Evolutionary conservation across 1,140 invertebrate species (phyloP).

Genomic region (Goniozus legneri): DNA sequence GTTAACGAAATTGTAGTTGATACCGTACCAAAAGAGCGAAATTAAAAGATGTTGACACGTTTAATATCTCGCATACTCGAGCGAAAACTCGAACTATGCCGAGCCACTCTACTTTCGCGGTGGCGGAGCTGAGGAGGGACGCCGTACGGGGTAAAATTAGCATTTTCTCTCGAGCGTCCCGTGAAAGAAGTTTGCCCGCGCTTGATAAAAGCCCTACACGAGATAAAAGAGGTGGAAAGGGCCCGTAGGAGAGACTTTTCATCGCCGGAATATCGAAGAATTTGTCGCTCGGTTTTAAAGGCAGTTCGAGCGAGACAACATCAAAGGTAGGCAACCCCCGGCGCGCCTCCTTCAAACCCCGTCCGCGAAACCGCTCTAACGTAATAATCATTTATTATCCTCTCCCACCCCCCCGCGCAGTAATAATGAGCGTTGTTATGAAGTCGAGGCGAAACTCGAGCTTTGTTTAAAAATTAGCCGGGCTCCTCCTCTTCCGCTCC

Average conservation of each 20-base stretch:
- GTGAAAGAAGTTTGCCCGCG: background rate
- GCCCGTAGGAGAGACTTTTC: slow-evolving; percentile 44
- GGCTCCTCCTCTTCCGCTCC: no score
- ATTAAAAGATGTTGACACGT: no score
- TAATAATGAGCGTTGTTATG: slow-evolving; percentile 46
- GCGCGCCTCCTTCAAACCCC: slow-evolving; percentile 15
- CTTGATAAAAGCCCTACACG: slow-evolving; percentile 16
- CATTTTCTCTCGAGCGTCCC: no score
- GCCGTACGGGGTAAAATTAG: no score
- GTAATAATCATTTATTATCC: slow-evolving; percentile 56
- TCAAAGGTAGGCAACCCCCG: slow-evolving; percentile 43
- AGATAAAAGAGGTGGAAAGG: background rate
- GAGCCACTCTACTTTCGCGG: no score
- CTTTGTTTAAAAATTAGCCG: slow-evolving; percentile 57
- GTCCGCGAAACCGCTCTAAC: slow-evolving; percentile 8
- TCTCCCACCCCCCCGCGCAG: no score
- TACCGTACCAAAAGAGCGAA: no score
- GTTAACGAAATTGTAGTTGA: no score
- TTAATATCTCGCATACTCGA: no score
- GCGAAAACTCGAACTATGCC: no score
- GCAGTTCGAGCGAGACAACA: slow-evolving; percentile 42
- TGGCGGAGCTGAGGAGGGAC: no score
- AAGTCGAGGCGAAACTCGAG: slow-evolving; percentile 43
- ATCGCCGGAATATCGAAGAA: slow-evolving; percentile 53
- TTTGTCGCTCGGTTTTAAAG: slow-evolving; percentile 51